A percentile compares a stretch with the other conserved stretches of the same genome.
Conservation (phyloP, 2,888 invertebrate species). For the Apantesis nais region DNA sequence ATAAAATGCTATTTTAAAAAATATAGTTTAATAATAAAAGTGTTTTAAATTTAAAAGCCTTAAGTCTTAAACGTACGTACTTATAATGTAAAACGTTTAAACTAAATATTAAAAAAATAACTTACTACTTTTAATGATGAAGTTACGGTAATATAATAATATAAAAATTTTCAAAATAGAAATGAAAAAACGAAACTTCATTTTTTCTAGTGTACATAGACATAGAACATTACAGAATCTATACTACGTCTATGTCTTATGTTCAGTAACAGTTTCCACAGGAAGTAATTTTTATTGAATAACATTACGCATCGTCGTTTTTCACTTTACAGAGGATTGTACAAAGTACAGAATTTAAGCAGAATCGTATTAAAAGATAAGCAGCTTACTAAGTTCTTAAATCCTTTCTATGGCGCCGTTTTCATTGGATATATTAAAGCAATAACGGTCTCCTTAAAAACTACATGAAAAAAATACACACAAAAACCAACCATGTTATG, state of each 20-base stretch:
- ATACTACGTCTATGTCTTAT: background rate
- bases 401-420: slow-evolving; percentile 62
- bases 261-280: background rate
- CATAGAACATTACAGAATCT: background rate
- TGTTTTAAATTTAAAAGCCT: background rate
- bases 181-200: background rate
- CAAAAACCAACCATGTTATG: slow-evolving; percentile 75
- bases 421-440: slow-evolving; percentile 63
- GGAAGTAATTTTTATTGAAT: background rate
- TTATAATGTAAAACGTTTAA: background rate
- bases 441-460: slow-evolving; percentile 62
- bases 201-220: background rate
- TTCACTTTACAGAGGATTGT: slow-evolving; percentile 17
- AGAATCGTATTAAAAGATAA: slow-evolving; percentile 50
- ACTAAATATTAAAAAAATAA: background rate
- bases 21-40: background rate
- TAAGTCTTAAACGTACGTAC: no score
- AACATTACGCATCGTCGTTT: background rate
- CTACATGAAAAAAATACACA: slow-evolving; percentile 55
- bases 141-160: background rate
- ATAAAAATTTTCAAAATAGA: background rate
- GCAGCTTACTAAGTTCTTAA: slow-evolving; percentile 56
- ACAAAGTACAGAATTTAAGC: slow-evolving; percentile 20
- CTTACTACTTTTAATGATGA: background rate
- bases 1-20: background rate